Percentiles rank a stretch among this genome's conserved stretches.
phyloP scores from a whole-genome alignment of 2,888 invertebrate genomes.

The Entomobrya proxima region DNA sequence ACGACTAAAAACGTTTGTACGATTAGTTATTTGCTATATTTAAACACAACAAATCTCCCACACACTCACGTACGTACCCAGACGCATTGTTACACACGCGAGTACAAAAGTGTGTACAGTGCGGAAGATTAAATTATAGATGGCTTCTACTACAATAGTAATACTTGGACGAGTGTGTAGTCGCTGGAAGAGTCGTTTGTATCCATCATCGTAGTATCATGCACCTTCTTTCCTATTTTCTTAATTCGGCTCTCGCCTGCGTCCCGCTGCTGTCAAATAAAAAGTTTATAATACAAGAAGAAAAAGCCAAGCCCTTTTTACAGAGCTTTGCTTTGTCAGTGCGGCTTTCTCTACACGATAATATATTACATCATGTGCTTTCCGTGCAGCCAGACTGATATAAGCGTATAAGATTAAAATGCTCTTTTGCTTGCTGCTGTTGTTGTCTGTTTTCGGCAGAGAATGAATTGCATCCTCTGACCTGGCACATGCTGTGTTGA shows the following conservation, averaged over 20 bases:
- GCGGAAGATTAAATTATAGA: neutral
- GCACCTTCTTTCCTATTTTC: constrained; percentile 25
- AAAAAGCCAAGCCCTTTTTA: constrained; percentile 61
- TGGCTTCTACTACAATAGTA: neutral
- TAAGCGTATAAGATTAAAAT: neutral
- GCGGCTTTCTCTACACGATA: constrained; percentile 31
- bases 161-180: neutral
- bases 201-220: constrained; percentile 28
- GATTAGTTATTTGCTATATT: neutral
- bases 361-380: neutral
- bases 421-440: constrained; percentile 34
- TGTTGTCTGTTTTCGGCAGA: constrained; percentile 61
- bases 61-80: constrained; percentile 39
- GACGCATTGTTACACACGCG: constrained; percentile 38
- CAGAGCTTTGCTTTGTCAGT: constrained; percentile 10
- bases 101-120: neutral
- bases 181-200: constrained; percentile 17
- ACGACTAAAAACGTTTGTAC: neutral
- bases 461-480: constrained; percentile 68
- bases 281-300: constrained; percentile 52
- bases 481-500: constrained; percentile 67
- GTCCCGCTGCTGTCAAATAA: constrained; percentile 63
- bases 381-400: neutral
- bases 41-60: neutral
- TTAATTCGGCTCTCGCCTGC: constrained; percentile 54